Evolutionary conservation across 2,113 vertebrate genomes (phyloP).

Genomic region (Cephalophus harveyi): DNA sequence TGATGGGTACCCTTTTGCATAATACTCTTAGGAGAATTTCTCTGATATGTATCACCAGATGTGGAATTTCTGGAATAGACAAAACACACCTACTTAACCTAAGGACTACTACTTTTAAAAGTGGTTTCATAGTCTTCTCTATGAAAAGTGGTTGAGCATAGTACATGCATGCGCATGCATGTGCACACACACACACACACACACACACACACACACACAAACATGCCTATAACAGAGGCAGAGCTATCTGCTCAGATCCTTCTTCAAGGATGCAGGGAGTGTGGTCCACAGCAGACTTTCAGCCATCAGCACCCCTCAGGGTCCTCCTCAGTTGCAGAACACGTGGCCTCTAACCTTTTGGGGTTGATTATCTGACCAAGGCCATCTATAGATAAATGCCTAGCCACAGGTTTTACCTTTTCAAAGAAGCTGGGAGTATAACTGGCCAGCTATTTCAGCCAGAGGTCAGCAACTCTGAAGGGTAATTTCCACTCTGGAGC

Average conservation of each 20-base stretch:
- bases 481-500: not conserved
- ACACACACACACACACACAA: no score
- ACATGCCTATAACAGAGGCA: no score
- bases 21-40: not conserved
- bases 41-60: not conserved
- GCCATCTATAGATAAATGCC: not conserved
- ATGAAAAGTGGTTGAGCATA: not conserved
- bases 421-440: not conserved
- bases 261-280: not conserved
- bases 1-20: not conserved
- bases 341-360: not conserved
- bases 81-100: not conserved
- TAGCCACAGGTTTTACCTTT: not conserved
- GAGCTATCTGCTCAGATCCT: not conserved
- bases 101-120: not conserved
- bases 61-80: not conserved
- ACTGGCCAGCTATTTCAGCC: not conserved
- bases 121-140: not conserved
- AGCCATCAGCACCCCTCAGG: not conserved
- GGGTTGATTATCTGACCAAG: not conserved
- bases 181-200: no score
- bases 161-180: rapidly evolving
- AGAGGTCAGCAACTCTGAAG: not conserved
- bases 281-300: no score
- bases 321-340: not conserved